Evolutionary conservation across 1,140 invertebrate genomes (phyloP).

Genomic region (Armadillidium nasatum): DNA sequence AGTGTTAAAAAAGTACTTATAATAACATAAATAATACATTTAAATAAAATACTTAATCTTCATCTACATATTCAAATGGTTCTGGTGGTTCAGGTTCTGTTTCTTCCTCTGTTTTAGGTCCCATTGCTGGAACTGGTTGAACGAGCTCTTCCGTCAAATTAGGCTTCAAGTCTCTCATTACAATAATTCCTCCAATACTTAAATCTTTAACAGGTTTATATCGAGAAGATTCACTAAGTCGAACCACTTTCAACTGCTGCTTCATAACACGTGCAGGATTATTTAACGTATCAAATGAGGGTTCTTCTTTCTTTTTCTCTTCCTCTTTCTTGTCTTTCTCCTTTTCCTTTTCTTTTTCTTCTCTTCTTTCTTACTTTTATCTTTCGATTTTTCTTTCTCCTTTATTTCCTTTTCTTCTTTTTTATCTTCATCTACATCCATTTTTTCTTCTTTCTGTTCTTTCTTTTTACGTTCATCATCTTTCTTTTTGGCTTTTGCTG

Average conservation of each 20-base stretch:
- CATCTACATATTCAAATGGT: slow-evolving; percentile 88
- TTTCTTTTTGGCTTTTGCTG: slow-evolving; percentile 76
- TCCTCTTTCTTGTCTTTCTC: slow-evolving; percentile 62
- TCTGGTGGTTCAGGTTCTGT: slow-evolving; percentile 95
- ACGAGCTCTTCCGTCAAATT: slow-evolving; percentile 80
- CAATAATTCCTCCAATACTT: slow-evolving; percentile 90
- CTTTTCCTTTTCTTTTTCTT: no score
- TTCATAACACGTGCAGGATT: slow-evolving; percentile 93
- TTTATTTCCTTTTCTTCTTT: no score
- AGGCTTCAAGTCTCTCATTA: slow-evolving; percentile 71
- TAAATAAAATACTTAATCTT: slow-evolving; percentile 29
- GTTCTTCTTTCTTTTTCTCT: slow-evolving; percentile 59
- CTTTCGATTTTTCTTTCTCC: slow-evolving; percentile 31
- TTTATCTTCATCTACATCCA: slow-evolving; percentile 1
- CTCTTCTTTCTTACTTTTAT: no score
- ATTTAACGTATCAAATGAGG: slow-evolving; percentile 81
- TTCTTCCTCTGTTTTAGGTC: slow-evolving; percentile 59
- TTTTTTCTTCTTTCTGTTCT: slow-evolving; percentile 56
- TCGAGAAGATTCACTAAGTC: slow-evolving; percentile 66
- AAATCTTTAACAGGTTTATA: slow-evolving; percentile 87
- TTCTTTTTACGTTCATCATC: slow-evolving; percentile 60
- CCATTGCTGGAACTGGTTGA: slow-evolving; percentile 71
- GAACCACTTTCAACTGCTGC: slow-evolving; percentile 84
- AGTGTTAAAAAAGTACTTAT: no score
- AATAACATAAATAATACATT: no score